These are phyloP conservation scores for Phyllopteryx taeniolatus DNA, from an alignment of 2,113 vertebrate species.

Conservation along the genomic window DNA sequence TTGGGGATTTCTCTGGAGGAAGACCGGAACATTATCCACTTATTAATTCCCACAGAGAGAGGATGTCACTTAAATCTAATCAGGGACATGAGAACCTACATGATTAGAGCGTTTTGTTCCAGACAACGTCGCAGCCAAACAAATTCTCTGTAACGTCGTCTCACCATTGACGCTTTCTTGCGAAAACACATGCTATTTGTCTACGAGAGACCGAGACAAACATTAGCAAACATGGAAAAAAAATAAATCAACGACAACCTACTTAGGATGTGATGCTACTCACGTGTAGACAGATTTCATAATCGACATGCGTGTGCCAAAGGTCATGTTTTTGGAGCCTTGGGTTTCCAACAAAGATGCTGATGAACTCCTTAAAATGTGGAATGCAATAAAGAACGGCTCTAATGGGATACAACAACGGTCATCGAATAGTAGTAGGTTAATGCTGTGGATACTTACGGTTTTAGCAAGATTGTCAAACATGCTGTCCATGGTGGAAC, in stretches of 20 bases:
- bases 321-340: conserved; percentile 80
- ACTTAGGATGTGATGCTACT: conserved; percentile 58
- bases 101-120: conserved; percentile 83
- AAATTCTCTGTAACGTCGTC: conserved; percentile 90
- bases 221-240: neutral
- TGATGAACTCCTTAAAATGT: conserved; percentile 83
- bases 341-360: conserved; percentile 84
- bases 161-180: conserved; percentile 86
- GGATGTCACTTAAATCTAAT: neutral
- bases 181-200: conserved; percentile 96
- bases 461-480: conserved; percentile 45
- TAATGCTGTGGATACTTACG: conserved; percentile 43
- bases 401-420: neutral
- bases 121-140: conserved; percentile 91
- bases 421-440: neutral
- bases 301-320: conserved; percentile 87
- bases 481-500: conserved; percentile 56
- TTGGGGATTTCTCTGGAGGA: conserved; percentile 80
- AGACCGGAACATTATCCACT: neutral
- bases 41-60: neutral
- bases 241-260: neutral
- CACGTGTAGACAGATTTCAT: conserved; percentile 89
- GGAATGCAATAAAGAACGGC: neutral
- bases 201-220: conserved; percentile 48
- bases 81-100: conserved; percentile 74